Evolutionary conservation across 2,888 invertebrate genomes (phyloP), one percentile per base, ranked within the genome.

Genomic region (Dioctria linearis): DNA sequence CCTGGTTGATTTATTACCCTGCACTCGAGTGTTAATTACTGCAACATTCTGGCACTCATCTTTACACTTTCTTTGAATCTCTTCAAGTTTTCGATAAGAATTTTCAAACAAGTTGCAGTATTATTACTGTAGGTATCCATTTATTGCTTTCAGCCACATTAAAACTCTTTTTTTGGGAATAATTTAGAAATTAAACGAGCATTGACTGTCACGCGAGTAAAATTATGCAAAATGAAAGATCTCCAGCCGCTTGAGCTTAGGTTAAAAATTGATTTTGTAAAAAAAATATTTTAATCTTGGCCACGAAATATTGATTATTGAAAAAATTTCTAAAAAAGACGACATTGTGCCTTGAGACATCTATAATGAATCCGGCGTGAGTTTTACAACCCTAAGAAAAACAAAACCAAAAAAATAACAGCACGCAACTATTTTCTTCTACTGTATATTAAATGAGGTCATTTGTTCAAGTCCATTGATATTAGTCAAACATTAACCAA

Each of bases 31-130:
- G 67, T 46, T 67, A 67, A 67, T 67, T 67, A 67, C 67, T 46
- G 67, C 49, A 67, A 46, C 67, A n/a, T 67, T 8, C 3, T 8
- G 67, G 46, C 66, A 8, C 43, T 66, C 46, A 67, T 67, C 67
- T 67, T 46, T 46, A 67, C 67, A 67, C 67, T 67, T 67, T 67
- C 67, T 46, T 43, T 13, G 43, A 67, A 67, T 46, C 67, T 46
- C 25, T 67, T 67, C 43, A 46, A 6, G 5, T 46, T 46, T 46
- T 46, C 49, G 49, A 46, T 46, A 46, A 46, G 49, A 46, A 46
- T 46, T 25, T 25, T 1, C 49, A 5, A 46, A 46, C 49, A 46
- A 46, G 49, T 9, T 46, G 9, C 9, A 5, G 49, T 5, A 46
- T 46, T 46, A 46, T 46, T 46, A 9, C 49, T 9, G 9, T 46